Evolutionary conservation across 2,113 vertebrate species (phyloP).

Genomic region (Tonatia bakeri): DNA sequence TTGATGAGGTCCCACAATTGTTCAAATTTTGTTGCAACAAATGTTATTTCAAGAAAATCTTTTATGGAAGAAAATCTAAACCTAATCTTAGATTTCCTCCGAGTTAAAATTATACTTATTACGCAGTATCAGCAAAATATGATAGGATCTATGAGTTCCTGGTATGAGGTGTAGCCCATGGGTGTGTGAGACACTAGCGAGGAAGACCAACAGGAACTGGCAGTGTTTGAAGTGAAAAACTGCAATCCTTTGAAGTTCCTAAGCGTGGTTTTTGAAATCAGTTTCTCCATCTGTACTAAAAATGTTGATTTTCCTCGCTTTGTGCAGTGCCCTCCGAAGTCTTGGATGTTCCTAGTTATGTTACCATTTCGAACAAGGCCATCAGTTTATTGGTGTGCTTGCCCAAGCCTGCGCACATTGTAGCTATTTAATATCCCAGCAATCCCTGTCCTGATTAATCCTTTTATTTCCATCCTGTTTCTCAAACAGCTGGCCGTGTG

Average conservation of each 20-base stretch:
- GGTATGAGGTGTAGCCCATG: background rate
- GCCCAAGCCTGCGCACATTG: background rate
- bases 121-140: background rate
- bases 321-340: background rate
- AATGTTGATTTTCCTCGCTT: background rate
- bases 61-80: background rate
- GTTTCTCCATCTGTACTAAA: background rate
- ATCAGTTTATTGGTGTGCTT: background rate
- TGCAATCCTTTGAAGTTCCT: background rate
- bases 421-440: background rate
- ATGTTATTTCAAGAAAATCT: background rate
- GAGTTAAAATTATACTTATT: background rate
- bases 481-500: background rate
- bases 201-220: background rate
- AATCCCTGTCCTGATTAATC: background rate
- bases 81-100: background rate
- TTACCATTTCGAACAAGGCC: background rate
- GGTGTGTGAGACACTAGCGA: background rate
- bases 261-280: background rate
- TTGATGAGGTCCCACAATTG: background rate
- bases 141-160: background rate
- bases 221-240: background rate
- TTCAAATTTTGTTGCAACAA: constrained; percentile 2
- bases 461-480: background rate
- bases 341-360: background rate